phyloP scores from a whole-genome alignment of 2,113 vertebrate species.

The Pedionomus torquatus region DNA sequence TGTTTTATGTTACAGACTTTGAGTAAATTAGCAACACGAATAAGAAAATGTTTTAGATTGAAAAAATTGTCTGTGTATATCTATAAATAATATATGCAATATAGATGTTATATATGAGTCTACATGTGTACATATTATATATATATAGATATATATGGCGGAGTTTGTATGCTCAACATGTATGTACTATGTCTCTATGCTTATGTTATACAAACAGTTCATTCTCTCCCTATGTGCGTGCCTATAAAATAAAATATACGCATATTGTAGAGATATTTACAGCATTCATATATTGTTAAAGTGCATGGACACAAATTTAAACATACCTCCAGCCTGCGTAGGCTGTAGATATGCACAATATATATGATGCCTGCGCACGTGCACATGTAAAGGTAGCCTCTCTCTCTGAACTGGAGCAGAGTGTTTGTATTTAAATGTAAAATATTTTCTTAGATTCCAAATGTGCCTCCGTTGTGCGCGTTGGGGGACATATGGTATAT shows the following conservation, averaged over 20 bases:
- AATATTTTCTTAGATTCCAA: background rate
- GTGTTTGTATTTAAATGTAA: background rate
- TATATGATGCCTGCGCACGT: accelerated
- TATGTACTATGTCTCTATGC: background rate
- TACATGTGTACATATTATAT: background rate
- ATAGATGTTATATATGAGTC: background rate
- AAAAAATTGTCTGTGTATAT: background rate
- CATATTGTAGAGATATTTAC: slow-evolving; percentile 1
- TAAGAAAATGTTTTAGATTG: background rate
- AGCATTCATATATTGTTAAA: background rate
- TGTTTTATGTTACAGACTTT: slow-evolving; percentile 11
- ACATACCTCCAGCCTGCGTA: background rate
- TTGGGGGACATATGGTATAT: accelerated
- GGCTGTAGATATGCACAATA: background rate
- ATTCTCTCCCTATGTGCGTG: background rate
- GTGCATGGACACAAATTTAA: background rate
- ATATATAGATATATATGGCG: background rate
- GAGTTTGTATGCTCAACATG: background rate
- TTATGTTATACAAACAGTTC: background rate
- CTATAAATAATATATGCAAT: background rate
- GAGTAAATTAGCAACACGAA: slow-evolving; percentile 18
- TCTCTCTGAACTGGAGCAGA: background rate
- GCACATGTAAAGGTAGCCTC: background rate
- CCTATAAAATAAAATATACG: background rate
- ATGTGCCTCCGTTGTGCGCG: accelerated